phyloP scores from a whole-genome alignment of 2,113 vertebrate species.

The Geothlypis trichas region DNA sequence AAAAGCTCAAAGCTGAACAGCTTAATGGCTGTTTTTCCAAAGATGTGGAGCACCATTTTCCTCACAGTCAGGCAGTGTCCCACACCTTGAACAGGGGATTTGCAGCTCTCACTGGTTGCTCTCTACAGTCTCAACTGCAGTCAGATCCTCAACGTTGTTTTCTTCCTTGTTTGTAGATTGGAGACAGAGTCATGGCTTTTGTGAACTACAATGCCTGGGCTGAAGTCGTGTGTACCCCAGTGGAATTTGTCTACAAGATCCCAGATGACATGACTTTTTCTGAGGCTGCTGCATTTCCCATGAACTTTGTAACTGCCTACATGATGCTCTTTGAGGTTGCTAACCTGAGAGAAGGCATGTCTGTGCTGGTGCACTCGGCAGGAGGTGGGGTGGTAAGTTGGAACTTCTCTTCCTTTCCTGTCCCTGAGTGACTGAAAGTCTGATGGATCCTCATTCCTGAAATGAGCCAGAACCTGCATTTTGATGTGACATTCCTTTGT shows the following conservation, averaged over 20 bases:
- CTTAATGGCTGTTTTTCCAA: neutral
- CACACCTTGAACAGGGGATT: neutral
- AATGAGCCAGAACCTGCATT: neutral
- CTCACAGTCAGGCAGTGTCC: neutral
- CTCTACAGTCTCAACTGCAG: neutral
- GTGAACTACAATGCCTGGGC: constrained; percentile 97
- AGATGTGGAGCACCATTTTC: neutral
- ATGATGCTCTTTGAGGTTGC: constrained; percentile 99
- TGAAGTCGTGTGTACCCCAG: constrained; percentile 92
- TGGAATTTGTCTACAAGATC: constrained; percentile 94
- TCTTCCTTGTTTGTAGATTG: constrained; percentile 80
- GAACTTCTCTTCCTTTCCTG: neutral
- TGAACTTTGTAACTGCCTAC: constrained; percentile 98
- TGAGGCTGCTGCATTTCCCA: constrained; percentile 92
- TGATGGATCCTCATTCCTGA: neutral
- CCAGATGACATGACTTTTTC: constrained; percentile 95
- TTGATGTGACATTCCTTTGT: neutral
- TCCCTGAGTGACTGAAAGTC: neutral
- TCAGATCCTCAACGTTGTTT: neutral
- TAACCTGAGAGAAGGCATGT: constrained; percentile 95
- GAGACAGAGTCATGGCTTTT: constrained; percentile 96
- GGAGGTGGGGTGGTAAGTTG: constrained; percentile 93
- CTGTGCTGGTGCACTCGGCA: constrained; percentile 94
- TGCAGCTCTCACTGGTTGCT: neutral
- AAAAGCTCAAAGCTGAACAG: neutral